phyloP scores from a whole-genome alignment of 1,140 invertebrate species.

The Eriocheir sinensis region DNA sequence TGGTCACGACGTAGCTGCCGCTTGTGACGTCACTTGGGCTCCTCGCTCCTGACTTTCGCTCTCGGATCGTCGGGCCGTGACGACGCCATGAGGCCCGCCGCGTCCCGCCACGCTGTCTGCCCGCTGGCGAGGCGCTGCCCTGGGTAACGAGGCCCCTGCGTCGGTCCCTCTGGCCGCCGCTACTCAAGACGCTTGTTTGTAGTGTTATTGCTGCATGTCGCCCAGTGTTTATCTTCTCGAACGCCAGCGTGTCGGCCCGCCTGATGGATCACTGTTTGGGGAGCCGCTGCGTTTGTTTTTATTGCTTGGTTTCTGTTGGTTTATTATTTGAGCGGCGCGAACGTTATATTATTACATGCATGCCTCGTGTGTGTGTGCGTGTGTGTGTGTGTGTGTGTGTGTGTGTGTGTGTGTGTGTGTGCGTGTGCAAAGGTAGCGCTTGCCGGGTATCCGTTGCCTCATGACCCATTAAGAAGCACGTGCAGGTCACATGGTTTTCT shows the following conservation, averaged over 20 bases:
- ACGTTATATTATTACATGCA: neutral
- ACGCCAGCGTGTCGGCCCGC: neutral
- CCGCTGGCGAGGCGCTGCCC: neutral
- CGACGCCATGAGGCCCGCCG: neutral
- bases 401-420: too few species aligned
- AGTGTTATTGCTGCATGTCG: neutral
- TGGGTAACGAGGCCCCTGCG: neutral
- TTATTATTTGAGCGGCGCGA: neutral
- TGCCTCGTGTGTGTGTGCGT: neutral
- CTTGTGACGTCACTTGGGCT: neutral
- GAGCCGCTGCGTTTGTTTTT: neutral
- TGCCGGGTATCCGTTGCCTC: neutral
- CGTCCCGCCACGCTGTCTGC: neutral
- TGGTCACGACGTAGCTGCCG: neutral
- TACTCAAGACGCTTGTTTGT: too few species aligned
- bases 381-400: neutral
- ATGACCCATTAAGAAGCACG: slow-evolving; percentile 1
- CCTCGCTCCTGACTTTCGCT: neutral
- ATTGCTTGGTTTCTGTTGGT: neutral
- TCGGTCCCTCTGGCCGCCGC: too few species aligned
- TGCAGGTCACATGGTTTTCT: neutral
- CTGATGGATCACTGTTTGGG: neutral
- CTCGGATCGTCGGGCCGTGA: neutral
- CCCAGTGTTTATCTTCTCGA: neutral
- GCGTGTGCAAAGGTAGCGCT: neutral